Conservation (phyloP, 2,113 vertebrate genomes). For the Tretioscincus oriximinensis region DNA sequence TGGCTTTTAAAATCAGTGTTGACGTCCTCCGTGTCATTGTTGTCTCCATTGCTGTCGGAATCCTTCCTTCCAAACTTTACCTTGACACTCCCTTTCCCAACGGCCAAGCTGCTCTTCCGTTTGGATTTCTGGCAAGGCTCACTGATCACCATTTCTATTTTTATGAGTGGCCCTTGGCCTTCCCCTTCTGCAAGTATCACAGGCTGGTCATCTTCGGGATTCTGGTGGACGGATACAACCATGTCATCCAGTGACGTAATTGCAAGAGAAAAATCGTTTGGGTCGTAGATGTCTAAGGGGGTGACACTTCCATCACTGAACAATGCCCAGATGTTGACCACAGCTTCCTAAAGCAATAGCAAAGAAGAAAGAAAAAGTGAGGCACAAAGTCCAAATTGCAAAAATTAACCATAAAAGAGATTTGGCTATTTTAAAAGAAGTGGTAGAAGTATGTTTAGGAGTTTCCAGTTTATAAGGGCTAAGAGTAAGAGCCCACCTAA, state of each 20-base stretch:
- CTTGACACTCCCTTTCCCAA: slow-evolving; percentile 83
- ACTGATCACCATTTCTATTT: slow-evolving; percentile 91
- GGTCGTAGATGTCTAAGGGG: slow-evolving; percentile 91
- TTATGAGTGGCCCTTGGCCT: slow-evolving; percentile 88
- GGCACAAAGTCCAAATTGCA: not conserved
- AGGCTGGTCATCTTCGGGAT: slow-evolving; percentile 77
- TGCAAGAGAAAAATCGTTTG: slow-evolving; percentile 87
- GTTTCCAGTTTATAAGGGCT: no score
- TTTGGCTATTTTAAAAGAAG: no score
- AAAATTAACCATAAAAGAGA: no score
- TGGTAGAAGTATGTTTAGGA: no score
- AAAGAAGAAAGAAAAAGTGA: not conserved
- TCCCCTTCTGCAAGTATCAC: slow-evolving; percentile 86
- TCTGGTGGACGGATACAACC: slow-evolving; percentile 83
- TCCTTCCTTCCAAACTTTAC: slow-evolving; percentile 84
- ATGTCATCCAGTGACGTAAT: slow-evolving; percentile 87
- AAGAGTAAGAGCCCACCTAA: no score
- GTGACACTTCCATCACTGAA: slow-evolving; percentile 94
- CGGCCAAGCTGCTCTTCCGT: slow-evolving; percentile 88
- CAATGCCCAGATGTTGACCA: slow-evolving; percentile 89
- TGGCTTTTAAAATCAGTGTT: slow-evolving; percentile 75
- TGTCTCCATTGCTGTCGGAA: slow-evolving; percentile 68
- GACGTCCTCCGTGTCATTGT: slow-evolving; percentile 69
- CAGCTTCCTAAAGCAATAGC: slow-evolving; percentile 80
- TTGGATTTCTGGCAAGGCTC: slow-evolving; percentile 95